These are phyloP conservation scores for Agriopis aurantiaria DNA, from an alignment of 2,888 invertebrate species.

Conservation along the genomic window DNA sequence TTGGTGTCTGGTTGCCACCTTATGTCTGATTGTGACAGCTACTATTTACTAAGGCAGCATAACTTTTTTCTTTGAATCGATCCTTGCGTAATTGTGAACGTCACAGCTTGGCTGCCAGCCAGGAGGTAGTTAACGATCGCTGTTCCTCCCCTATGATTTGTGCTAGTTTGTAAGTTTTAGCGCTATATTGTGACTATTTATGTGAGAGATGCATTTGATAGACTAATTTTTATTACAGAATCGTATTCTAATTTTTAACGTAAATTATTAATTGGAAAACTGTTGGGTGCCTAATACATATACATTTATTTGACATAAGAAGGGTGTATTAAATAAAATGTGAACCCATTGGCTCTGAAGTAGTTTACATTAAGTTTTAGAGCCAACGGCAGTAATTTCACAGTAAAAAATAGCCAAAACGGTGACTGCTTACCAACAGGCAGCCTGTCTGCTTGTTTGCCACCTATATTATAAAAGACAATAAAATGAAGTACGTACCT, in stretches of 20 bases:
- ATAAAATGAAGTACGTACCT: too few species aligned
- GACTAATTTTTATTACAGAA: neutral
- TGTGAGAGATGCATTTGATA: neutral
- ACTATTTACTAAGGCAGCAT: neutral
- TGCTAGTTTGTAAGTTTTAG: constrained; percentile 3
- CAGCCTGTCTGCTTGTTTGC: too few species aligned
- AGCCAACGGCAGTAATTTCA: too few species aligned
- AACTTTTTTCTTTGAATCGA: constrained; percentile 50
- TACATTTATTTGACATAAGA: too few species aligned
- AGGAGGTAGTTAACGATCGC: constrained; percentile 49
- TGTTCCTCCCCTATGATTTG: constrained; percentile 45
- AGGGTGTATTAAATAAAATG: too few species aligned
- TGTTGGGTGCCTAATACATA: too few species aligned
- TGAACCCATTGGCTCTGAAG: too few species aligned
- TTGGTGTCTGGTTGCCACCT: too few species aligned
- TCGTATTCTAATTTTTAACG: neutral
- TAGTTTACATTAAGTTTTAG: too few species aligned
- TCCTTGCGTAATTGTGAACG: constrained; percentile 53
- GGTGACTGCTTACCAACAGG: too few species aligned
- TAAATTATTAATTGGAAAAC: neutral
- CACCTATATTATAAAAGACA: too few species aligned
- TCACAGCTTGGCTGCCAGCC: constrained; percentile 60
- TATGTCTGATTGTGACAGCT: neutral
- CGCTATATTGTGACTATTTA: neutral
- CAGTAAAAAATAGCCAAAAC: too few species aligned